Evolutionary conservation across 2,888 invertebrate species (phyloP), one percentile per base, ranked within the genome.

Genomic region (Cephonodes hylas): DNA sequence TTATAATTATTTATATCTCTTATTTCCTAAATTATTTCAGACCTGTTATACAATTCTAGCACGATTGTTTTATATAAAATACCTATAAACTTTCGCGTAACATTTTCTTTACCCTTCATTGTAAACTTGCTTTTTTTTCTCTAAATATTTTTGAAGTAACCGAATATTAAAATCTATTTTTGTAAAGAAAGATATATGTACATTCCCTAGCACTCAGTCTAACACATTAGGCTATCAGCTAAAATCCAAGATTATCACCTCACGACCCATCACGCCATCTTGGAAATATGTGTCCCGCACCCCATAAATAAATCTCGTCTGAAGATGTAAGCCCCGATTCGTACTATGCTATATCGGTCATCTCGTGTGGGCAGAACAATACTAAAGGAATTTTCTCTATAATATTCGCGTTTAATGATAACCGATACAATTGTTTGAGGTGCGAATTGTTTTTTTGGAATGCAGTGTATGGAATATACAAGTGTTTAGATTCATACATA

Each of bases 361-460:
- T 84, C 83, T 77, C 59, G 77, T 76, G 84, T 84, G 83, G 84
- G 84, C 62, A 69, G 83, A 81, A 84, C 84, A 84, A 80, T 81
- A 70, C 74, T 5, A 27, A 53, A 6, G 18, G 31, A 63, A 66
- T 53, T 31, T 53, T 53, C 22, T 10, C 53, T 31, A 31, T 53
- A 48, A 48, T 27, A 53, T 31, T 53, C 53, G 10, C 18, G 18
- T 53, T 45, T 45, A 53, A 53, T 31, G 18, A 53, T 53, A 53
- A n/a, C 46, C 23, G 53, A 53, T 53, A 53, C 53, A 53, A 53
- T 53, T 53, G 53, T 53, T 53, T 53, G 53, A 7, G 20, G 13
- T 18, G 27, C 18, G 31, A 10, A 18, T 10, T 18, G 31, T 53
- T 53, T 53, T 53, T 53, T 53, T 18, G 23, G 13, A 13, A 23